Evolutionary conservation across 2,113 vertebrate genomes (phyloP), one percentile per base, ranked within the genome.

Genomic region (Pteronura brasiliensis): DNA sequence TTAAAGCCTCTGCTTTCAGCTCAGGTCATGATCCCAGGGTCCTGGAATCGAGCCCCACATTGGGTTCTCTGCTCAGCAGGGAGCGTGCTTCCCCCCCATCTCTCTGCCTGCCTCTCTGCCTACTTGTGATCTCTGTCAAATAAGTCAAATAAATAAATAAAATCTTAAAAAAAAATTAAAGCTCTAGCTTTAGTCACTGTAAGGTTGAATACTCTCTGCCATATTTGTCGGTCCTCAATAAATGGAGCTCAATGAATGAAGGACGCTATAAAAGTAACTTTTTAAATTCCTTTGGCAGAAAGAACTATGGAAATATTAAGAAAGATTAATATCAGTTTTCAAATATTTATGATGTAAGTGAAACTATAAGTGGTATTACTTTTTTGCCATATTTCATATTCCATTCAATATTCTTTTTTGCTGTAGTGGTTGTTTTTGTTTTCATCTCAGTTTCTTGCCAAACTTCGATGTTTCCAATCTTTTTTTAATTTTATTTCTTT

Each of bases 281-380:
- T 97, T 92, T 71, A 11, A 91, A 87, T 59, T 80, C 29, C 31
- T 88, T 72, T 84, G 11, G 6, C 42, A 93, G n/a, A 80, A 95
- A 34, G 4, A 83, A 81, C 4, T 84, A 15, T 55, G 18, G 79
- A 96, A 91, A 88, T 61, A 84, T 25, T 42, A 65, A 61, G 49
- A 88, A 96, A 95, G 17, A 82, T 25, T 69, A 83, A 20, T 44
- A 57, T 59, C 14, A 61, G 27, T 63, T 97, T 96, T 95, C 95
- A 82, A 91, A 59, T 83, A 47, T 39, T 65, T 72, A 85, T 20
- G 6, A 71, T 49, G 29, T 85, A 23, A 92, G 65, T 39, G 15
- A 90, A 85, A 93, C 29, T n/a, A 39, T 67, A 83, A 76, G 55
- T 72, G 21, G 44, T 52, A 52, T 15, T 77, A 44, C 18, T 84